Percentiles rank a stretch among this genome's conserved stretches.
Conservation (phyloP, 2,888 invertebrate species). For the Odiellus spinosus region DNA sequence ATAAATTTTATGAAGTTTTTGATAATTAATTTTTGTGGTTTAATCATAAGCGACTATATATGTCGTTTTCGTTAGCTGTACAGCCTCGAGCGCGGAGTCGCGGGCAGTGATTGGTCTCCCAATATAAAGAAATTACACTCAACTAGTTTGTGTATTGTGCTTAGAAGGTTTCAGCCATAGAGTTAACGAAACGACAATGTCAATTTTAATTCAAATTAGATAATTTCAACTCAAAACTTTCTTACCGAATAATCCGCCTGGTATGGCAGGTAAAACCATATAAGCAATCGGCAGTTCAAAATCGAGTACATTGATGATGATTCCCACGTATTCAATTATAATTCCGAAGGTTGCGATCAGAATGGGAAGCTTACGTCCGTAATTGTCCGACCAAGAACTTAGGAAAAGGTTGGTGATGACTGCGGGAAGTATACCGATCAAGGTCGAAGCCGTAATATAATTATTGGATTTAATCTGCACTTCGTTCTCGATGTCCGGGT, state of each 20-base stretch:
- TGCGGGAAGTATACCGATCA: not conserved
- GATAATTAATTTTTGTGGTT: too few relatives aligned
- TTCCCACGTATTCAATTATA: conserved; percentile 5
- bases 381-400: conserved; percentile 15
- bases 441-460: not conserved
- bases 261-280: conserved; percentile 1
- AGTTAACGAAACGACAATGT: too few relatives aligned
- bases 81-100: too few relatives aligned
- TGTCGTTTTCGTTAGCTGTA: too few relatives aligned
- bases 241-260: conserved; percentile 9
- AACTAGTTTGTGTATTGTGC: too few relatives aligned
- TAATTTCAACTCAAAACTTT: too few relatives aligned
- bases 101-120: too few relatives aligned
- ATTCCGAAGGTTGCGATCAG: conserved; percentile 5
- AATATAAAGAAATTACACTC: too few relatives aligned
- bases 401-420: not conserved
- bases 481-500: not conserved
- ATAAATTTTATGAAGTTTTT: too few relatives aligned
- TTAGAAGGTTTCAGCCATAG: too few relatives aligned
- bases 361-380: conserved; percentile 13
- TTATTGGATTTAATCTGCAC: not conserved
- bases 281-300: conserved; percentile 7
- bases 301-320: conserved; percentile 3
- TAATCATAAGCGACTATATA: too few relatives aligned
- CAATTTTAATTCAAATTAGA: too few relatives aligned